Percentiles rank a stretch among this genome's conserved stretches.
These are phyloP conservation scores for Drosophila saltans DNA, from an alignment of 1,140 invertebrate genomes.

Conservation along the genomic window DNA sequence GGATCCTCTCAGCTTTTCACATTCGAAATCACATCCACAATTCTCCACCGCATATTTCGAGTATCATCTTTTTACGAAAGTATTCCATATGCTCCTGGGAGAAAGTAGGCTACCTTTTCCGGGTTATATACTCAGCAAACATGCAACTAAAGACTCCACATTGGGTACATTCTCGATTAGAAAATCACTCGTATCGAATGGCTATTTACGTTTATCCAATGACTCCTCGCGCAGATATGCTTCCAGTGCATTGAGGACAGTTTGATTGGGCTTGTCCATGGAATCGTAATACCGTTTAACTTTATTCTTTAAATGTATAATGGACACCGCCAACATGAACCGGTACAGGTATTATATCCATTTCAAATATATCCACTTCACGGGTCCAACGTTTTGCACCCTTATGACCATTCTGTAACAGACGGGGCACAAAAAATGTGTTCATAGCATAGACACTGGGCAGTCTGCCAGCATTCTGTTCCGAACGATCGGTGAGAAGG, in stretches of 20 bases:
- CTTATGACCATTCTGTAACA: constrained; percentile 87
- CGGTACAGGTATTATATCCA: constrained; percentile 87
- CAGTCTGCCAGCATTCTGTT: constrained; percentile 88
- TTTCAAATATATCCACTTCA: constrained; percentile 85
- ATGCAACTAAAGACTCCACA: constrained; percentile 98
- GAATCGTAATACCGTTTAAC: constrained; percentile 95
- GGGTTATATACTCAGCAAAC: constrained; percentile 95
- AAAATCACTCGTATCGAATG: constrained; percentile 90
- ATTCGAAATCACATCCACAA: constrained; percentile 80
- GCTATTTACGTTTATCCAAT: constrained; percentile 92
- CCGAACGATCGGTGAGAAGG: constrained; percentile 84
- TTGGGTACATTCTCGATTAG: constrained; percentile 87
- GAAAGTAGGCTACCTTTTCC: constrained; percentile 91
- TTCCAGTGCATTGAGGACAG: constrained; percentile 88
- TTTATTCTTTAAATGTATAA: constrained; percentile 93
- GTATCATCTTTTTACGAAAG: constrained; percentile 95
- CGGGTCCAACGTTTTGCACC: constrained; percentile 94
- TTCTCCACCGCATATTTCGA: constrained; percentile 91
- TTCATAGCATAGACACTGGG: constrained; percentile 89
- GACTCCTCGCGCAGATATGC: constrained; percentile 93
- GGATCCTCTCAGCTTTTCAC: not conserved
- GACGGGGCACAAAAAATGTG: constrained; percentile 97
- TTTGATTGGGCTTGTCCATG: constrained; percentile 92
- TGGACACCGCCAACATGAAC: constrained; percentile 96
- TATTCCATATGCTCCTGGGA: constrained; percentile 96